These are phyloP conservation scores for Hippopotamus amphibius DNA, from an alignment of 2,113 vertebrate species.

Conservation along the genomic window DNA sequence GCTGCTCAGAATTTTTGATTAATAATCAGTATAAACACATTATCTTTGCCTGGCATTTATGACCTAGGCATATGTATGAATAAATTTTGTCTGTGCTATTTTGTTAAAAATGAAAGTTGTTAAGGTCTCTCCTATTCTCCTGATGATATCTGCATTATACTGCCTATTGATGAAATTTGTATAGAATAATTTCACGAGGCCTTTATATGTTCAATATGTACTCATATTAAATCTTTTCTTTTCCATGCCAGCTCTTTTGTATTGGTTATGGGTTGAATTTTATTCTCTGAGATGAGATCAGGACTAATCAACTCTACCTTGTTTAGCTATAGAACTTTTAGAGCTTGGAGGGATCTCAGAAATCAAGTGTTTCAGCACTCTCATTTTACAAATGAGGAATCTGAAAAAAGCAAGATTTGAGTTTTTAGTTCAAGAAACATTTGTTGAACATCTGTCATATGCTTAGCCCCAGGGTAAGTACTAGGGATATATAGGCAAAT, in stretches of 20 bases:
- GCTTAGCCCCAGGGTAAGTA: not conserved
- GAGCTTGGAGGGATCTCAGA: not conserved
- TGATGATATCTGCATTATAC: not conserved
- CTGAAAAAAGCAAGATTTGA: not conserved
- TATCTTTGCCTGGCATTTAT: not conserved
- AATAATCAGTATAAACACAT: not conserved
- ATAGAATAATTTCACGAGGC: not conserved
- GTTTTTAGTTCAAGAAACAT: constrained; percentile 25
- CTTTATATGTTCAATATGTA: not conserved
- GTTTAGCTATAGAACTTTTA: not conserved
- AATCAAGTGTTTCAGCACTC: not conserved
- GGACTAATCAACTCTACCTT: not conserved
- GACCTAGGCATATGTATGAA: not conserved
- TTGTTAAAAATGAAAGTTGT: not conserved
- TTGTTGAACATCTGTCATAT: constrained; percentile 38
- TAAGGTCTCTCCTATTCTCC: not conserved
- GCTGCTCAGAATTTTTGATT: not conserved
- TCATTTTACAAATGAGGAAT: not conserved
- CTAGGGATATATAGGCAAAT: not conserved
- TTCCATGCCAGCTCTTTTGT: not conserved
- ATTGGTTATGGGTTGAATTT: not conserved
- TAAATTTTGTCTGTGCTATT: not conserved
- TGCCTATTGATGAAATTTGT: not conserved
- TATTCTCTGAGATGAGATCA: not conserved
- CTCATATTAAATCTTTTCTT: not conserved